Evolutionary conservation across 2,113 vertebrate species (phyloP).

Genomic region (Oryzias javanicus): DNA sequence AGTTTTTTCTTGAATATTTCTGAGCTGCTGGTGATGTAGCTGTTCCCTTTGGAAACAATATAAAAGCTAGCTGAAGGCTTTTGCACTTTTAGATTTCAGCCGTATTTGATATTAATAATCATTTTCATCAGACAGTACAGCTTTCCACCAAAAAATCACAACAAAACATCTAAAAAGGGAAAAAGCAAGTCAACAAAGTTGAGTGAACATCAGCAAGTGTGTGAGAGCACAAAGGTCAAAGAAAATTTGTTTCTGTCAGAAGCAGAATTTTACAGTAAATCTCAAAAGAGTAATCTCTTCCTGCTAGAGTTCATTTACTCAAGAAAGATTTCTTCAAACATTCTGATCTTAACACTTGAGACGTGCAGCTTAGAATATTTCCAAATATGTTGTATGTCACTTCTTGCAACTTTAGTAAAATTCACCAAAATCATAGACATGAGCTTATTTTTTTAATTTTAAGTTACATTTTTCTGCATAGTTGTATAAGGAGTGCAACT

Average conservation of each 20-base stretch:
- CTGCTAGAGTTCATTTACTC: too few relatives aligned
- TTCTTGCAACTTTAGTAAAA: too few relatives aligned
- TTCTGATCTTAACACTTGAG: too few relatives aligned
- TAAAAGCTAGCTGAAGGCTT: conserved; percentile 48
- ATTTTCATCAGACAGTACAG: conserved; percentile 25
- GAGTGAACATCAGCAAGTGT: conserved; percentile 8
- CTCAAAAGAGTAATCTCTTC: background rate
- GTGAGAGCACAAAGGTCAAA: too few relatives aligned
- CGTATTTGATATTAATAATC: conserved; percentile 43
- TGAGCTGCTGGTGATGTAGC: conserved; percentile 4
- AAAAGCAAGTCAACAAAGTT: conserved; percentile 5
- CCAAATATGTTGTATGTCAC: too few relatives aligned
- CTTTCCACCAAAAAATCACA: conserved; percentile 13
- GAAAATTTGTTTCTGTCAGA: too few relatives aligned
- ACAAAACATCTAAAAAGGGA: conserved; percentile 2
- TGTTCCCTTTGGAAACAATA: conserved; percentile 35
- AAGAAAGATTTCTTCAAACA: too few relatives aligned
- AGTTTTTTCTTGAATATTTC: background rate
- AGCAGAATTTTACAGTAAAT: conserved; percentile 7
- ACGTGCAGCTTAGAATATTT: too few relatives aligned
- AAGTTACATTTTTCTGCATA: too few relatives aligned
- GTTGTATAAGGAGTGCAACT: too few relatives aligned
- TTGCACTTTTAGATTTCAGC: conserved; percentile 24
- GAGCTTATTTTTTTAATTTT: too few relatives aligned
- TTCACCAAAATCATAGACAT: too few relatives aligned